Evolutionary conservation across 2,888 invertebrate species (phyloP).

Genomic region (Eupithecia dodoneata): DNA sequence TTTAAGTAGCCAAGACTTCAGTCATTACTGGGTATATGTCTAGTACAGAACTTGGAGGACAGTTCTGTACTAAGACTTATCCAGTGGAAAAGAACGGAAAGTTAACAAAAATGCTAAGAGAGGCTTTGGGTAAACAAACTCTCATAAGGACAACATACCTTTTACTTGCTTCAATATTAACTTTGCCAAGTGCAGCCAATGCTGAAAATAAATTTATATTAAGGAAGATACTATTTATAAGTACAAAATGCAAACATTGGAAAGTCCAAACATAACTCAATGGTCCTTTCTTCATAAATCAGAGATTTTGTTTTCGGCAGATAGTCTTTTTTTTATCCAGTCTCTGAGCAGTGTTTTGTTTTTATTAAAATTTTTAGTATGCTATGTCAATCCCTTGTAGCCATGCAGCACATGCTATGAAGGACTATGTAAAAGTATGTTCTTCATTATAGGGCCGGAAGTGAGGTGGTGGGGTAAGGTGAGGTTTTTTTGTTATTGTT

Average conservation of each 20-base stretch:
- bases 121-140: neutral
- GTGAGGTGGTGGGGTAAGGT: too few relatives aligned
- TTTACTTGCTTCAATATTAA: slow-evolving; percentile 96
- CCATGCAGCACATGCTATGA: too few relatives aligned
- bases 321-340: neutral
- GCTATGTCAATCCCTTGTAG: too few relatives aligned
- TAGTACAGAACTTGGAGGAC: too few relatives aligned
- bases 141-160: slow-evolving; percentile 80
- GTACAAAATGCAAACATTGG: neutral
- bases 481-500: neutral
- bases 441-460: too few relatives aligned
- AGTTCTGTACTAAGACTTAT: neutral
- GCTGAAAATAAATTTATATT: slow-evolving; percentile 85
- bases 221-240: neutral
- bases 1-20: too few relatives aligned
- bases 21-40: neutral
- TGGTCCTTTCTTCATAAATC: neutral
- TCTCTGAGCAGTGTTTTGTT: neutral
- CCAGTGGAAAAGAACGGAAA: neutral
- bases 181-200: slow-evolving; percentile 97
- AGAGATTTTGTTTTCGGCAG: neutral
- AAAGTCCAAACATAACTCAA: neutral
- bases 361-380: too few relatives aligned
- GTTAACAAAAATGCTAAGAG: neutral
- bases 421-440: too few relatives aligned